phyloP scores from a whole-genome alignment of 2,888 invertebrate genomes.

The Mycalesis mineus region DNA sequence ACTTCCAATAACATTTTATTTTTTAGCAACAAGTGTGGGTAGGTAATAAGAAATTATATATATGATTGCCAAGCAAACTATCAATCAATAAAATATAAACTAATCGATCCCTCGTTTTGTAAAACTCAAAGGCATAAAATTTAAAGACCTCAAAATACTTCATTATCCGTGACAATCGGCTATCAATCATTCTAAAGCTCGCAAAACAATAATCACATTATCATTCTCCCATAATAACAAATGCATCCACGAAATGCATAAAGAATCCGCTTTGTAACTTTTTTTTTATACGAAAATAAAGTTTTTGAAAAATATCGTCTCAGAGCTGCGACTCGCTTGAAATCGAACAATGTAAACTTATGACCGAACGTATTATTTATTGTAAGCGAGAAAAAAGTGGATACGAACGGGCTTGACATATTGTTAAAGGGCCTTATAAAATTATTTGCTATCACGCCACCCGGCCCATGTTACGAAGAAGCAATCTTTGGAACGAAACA shows the following conservation, averaged over 20 bases:
- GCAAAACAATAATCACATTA: conserved; percentile 78
- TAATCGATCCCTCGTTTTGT: conserved; percentile 34
- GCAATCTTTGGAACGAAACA: conserved; percentile 55
- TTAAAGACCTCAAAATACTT: conserved; percentile 59
- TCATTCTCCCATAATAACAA: conserved; percentile 76
- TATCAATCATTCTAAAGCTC: conserved; percentile 68
- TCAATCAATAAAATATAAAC: conserved; percentile 31
- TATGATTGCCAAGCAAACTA: conserved; percentile 15
- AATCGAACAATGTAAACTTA: conserved; percentile 75
- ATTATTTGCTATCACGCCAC: conserved; percentile 77
- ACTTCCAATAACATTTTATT: not conserved
- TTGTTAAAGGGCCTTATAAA: conserved; percentile 74
- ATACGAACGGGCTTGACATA: conserved; percentile 66
- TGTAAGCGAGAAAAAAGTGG: conserved; percentile 66
- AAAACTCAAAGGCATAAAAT: conserved; percentile 45
- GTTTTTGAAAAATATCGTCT: conserved; percentile 68
- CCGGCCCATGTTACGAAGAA: conserved; percentile 59
- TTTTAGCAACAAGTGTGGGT: not conserved
- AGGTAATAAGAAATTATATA: conserved; percentile 4
- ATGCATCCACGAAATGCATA: conserved; percentile 70
- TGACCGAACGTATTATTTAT: conserved; percentile 72
- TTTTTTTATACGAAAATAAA: conserved; percentile 55
- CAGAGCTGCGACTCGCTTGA: conserved; percentile 55
- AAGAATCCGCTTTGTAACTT: conserved; percentile 65
- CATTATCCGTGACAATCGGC: conserved; percentile 70